phyloP scores from a whole-genome alignment of 2,113 vertebrate genomes.

The Chitala chitala region DNA sequence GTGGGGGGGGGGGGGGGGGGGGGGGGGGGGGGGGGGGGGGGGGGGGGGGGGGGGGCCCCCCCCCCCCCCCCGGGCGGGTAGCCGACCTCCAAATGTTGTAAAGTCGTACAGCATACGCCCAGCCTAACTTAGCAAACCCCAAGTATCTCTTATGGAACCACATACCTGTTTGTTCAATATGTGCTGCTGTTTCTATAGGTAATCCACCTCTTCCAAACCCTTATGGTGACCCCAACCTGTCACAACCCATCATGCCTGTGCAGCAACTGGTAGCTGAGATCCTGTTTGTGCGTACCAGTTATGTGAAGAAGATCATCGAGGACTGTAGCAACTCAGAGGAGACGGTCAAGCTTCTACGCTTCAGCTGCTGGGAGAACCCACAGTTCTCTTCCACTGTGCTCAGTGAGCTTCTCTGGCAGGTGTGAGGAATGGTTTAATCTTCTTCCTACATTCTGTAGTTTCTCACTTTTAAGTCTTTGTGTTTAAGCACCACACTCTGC shows the following conservation, averaged over 20 bases:
- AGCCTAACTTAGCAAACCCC: too few species aligned
- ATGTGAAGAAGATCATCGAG: conserved; percentile 99
- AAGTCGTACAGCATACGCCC: too few species aligned
- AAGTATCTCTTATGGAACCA: background rate
- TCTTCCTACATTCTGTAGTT: background rate
- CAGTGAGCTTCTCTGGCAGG: conserved; percentile 98
- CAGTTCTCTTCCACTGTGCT: conserved; percentile 98
- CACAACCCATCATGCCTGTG: conserved; percentile 91
- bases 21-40: too few species aligned
- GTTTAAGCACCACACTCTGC: background rate
- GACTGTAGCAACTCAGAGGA: conserved; percentile 99
- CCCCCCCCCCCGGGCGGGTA: too few species aligned
- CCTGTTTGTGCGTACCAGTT: conserved; percentile 96
- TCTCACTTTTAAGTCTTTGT: background rate
- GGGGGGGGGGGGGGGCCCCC: too few species aligned
- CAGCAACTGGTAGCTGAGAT: conserved; percentile 96
- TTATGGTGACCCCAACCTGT: conserved; percentile 92
- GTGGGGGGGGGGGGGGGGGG: too few species aligned
- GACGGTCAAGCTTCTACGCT: conserved; percentile 93
- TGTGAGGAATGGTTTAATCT: conserved; percentile 45
- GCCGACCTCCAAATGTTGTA: too few species aligned
- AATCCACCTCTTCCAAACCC: conserved; percentile 94
- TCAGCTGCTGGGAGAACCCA: conserved; percentile 99
- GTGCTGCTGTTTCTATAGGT: conserved; percentile 58
- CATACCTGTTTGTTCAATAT: background rate